Evolutionary conservation across 2,113 vertebrate genomes (phyloP).

Genomic region (Okapia johnstoni): DNA sequence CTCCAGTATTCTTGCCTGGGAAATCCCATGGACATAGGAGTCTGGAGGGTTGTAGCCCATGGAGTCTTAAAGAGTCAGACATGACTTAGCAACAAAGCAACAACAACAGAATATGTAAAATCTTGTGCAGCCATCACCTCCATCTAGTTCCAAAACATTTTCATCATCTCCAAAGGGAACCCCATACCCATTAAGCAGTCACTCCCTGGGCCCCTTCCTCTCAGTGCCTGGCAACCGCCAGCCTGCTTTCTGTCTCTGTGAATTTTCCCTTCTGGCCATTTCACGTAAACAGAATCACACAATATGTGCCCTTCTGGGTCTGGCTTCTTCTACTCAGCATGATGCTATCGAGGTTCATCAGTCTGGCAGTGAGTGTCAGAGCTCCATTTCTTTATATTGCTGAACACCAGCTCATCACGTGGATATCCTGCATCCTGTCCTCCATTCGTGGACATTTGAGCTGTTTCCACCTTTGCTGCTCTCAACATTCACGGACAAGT

Average conservation of each 20-base stretch:
- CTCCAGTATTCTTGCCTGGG: background rate
- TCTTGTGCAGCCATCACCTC: background rate
- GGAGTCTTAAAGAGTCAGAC: background rate
- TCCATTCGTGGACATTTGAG: background rate
- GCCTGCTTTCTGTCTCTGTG: background rate
- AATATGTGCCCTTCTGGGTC: background rate
- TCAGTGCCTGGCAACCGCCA: background rate
- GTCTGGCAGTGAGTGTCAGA: background rate
- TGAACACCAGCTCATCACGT: background rate
- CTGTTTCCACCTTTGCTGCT: background rate
- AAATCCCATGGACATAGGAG: background rate
- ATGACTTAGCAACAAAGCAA: background rate
- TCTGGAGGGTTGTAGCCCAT: background rate
- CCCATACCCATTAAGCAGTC: background rate
- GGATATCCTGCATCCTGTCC: background rate
- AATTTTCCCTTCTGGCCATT: background rate
- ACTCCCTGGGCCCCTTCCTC: background rate
- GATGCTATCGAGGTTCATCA: background rate
- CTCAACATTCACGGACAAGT: background rate
- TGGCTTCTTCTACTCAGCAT: background rate
- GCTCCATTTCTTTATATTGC: background rate
- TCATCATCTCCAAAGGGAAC: background rate
- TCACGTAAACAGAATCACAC: background rate
- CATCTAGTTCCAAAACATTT: background rate
- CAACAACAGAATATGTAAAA: background rate